phyloP scores from a whole-genome alignment of 2,113 vertebrate genomes.

The Sitta europaea region DNA sequence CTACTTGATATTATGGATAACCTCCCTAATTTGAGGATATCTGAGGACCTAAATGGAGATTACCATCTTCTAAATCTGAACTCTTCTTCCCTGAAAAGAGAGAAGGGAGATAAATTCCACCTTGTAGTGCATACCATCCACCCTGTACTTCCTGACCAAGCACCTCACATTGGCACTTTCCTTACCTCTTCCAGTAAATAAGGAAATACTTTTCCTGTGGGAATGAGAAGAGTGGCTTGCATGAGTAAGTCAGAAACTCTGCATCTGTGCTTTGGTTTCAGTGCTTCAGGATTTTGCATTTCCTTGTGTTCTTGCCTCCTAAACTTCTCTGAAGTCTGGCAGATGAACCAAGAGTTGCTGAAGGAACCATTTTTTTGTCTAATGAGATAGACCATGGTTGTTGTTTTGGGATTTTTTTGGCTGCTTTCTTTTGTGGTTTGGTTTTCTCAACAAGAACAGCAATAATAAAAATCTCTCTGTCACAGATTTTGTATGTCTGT shows the following conservation, averaged over 20 bases:
- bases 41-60: neutral
- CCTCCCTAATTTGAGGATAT: neutral
- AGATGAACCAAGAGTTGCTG: neutral
- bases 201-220: neutral
- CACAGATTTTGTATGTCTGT: neutral
- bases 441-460: neutral
- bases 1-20: neutral
- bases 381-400: neutral
- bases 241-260: neutral
- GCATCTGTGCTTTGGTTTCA: neutral
- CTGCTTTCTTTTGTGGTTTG: neutral
- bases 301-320: neutral
- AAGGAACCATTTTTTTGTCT: neutral
- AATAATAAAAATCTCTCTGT: neutral
- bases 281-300: neutral
- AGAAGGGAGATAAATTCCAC: neutral
- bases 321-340: neutral
- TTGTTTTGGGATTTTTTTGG: neutral
- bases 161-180: neutral
- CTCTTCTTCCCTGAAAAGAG: neutral
- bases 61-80: neutral
- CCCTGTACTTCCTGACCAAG: neutral
- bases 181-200: neutral
- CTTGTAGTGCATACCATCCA: neutral
- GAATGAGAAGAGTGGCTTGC: neutral